Conservation (phyloP, 2,113 vertebrate species). For the Dasypus novemcinctus region DNA sequence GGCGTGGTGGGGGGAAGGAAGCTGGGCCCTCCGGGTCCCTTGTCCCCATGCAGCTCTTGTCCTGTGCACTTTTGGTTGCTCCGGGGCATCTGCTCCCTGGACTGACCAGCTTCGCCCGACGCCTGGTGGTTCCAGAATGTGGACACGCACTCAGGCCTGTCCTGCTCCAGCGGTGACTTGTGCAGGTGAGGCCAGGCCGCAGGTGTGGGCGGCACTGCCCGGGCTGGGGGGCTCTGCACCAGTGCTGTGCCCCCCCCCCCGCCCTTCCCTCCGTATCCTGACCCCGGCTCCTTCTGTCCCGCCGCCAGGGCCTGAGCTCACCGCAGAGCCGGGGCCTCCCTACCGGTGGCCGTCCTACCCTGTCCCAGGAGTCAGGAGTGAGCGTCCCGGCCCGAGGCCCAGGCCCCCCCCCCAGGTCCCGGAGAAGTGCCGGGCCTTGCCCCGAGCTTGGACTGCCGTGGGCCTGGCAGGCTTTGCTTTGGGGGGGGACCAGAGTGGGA, state of each 20-base stretch:
- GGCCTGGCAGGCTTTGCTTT: not conserved
- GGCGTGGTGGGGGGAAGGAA: not conserved
- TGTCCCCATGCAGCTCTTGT: rapidly evolving
- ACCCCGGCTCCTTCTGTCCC: too few relatives aligned
- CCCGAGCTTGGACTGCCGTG: not conserved
- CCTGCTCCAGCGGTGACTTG: not conserved
- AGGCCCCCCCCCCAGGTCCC: not conserved
- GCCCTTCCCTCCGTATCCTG: not conserved
- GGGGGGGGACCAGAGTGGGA: not conserved
- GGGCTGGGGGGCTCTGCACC: not conserved
- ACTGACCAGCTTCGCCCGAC: not conserved
- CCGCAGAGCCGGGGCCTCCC: not conserved
- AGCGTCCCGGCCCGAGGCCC: not conserved
- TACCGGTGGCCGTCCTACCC: not conserved
- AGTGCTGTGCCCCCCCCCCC: rapidly evolving
- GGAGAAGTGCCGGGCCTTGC: not conserved
- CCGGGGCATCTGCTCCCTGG: not conserved
- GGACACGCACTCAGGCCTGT: rapidly evolving
- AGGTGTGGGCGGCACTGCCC: not conserved
- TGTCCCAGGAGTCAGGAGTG: not conserved
- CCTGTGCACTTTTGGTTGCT: not conserved
- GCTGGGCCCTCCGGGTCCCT: too few relatives aligned
- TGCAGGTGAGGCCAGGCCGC: not conserved
- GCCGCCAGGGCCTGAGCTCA: not conserved
- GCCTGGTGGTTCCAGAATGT: not conserved